A percentile compares a stretch with the other conserved stretches of the same genome.
These are phyloP conservation scores for Mormyrus lacerda DNA, from an alignment of 2,113 vertebrate species.

Conservation along the genomic window DNA sequence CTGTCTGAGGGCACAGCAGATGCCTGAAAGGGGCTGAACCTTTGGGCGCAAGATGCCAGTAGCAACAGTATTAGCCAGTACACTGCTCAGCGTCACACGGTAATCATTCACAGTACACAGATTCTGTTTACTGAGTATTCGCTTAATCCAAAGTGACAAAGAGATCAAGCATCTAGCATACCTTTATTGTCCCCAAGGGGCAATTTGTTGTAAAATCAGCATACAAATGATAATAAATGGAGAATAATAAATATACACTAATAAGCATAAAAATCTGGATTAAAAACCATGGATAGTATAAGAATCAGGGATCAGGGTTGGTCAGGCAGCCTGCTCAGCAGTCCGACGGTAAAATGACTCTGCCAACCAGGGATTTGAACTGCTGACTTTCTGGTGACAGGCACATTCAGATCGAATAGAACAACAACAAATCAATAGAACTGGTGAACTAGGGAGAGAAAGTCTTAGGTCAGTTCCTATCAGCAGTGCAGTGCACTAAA, in stretches of 20 bases:
- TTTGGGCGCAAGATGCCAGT: background rate
- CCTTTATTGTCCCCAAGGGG: background rate
- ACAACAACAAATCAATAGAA: no score
- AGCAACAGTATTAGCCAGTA: background rate
- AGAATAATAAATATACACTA: background rate
- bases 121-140: background rate
- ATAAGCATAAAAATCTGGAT: background rate
- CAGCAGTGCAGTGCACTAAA: no score
- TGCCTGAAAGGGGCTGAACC: background rate
- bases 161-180: background rate
- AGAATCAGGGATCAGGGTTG: background rate
- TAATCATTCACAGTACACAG: background rate
- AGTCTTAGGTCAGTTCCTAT: no score
- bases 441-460: no score
- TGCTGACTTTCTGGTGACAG: background rate
- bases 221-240: background rate
- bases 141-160: background rate
- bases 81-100: background rate
- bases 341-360: background rate
- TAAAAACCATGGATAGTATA: background rate
- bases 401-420: background rate
- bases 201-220: background rate
- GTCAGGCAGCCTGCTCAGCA: background rate
- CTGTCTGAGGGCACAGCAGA: background rate
- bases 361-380: background rate